Evolutionary conservation across 2,113 vertebrate genomes (phyloP), one percentile per base, ranked within the genome.

Genomic region (Plectropomus leopardus): DNA sequence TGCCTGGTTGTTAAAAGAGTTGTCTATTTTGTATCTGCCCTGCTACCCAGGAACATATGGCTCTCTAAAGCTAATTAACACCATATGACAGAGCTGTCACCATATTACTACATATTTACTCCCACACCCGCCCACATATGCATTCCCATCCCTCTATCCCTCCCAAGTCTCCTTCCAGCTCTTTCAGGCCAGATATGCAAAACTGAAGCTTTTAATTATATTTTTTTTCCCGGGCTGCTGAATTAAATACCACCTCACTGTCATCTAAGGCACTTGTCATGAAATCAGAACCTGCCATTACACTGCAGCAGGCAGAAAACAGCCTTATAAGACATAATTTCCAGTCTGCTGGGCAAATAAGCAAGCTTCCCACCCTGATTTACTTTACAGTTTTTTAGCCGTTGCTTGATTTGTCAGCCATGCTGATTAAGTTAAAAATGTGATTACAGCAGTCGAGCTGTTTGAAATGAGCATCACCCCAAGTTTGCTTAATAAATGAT

Each of bases 31-130:
- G 23, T 50, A 47, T 50, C 65, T 57, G 28, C 51, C 59, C 59
- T 34, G 40, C 65, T 85, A 47, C 11, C 53, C 47, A 30, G 47
- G 40, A 88, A 68, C 88, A 90, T 84, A 90, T 88, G 82, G 83
- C 50, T 83, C 21, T 54, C 59, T 60, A 75, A 87, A 88, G 78
- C 80, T 83, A 87, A 91, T 88, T 84, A 90, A 86, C 84, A 88
- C 83, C 84, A 75, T 66, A 60, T 59, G 86, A 89, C 80, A 82
- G 76, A 69, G 51, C 72, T 85, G 81, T 87, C 84, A 72, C 71
- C 65, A 32, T 17, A 55, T 86, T 78, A 61, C 58, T 51, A 70
- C 67, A 45, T 55, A 5, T 14, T 45, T 19, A 69, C 72, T 73
- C 36, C 47, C 60, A 68, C 82, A 54, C 21, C 58, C 72, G 44